Base-by-base conservation (phyloP, 2,888 invertebrate genomes). In the Priocnemis perturbator region DNA sequence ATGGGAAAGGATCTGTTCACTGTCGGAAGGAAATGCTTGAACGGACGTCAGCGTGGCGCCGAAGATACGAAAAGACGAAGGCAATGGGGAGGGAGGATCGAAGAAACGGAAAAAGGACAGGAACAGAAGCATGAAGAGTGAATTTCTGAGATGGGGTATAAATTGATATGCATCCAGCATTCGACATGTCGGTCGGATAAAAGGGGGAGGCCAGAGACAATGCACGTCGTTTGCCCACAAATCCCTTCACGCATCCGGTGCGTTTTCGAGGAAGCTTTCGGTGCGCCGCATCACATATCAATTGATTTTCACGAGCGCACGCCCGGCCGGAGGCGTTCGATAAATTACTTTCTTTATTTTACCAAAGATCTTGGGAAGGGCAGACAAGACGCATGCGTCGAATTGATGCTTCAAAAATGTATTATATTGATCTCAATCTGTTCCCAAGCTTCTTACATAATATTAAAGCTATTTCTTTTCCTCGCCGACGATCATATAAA, bases 111-210 rank as follows among this genome's bases (percentile, higher is more conserved):
- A 17, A 47, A 58, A 59, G 69, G 70, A 69, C 62, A 69, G 67
- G 62, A 64, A 64, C 55, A 71, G 55, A 55, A 57, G 79, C 71
- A 26, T 47, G 79, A 71, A 73, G 72, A 73, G 78, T 80, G 81
- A 83, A 83, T 82, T 37, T 83, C 77, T 76, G 77, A 82, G 83
- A 83, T 82, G 67, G 79, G 77, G 74, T 78, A 80, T 78, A 81
- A 85, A 86, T 87, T 86, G 78, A 82, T 86, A 87, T 87, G 86
- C 86, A 84, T 83, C 81, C 82, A 80, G 84, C 85, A 87, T 86
- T 84, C 84, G 82, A 84, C 86, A 85, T 82, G 86, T 84, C 87
- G 87, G 86, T 81, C 82, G 85, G 86, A 87, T 87, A 81, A 88
- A 88, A 88, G 87, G 83, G 78, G 81, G 77, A 80, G 80, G 77